Evolutionary conservation across 2,797 vertebrate species (phyloP).

Genomic region (Pyrocephalus nanus): DNA sequence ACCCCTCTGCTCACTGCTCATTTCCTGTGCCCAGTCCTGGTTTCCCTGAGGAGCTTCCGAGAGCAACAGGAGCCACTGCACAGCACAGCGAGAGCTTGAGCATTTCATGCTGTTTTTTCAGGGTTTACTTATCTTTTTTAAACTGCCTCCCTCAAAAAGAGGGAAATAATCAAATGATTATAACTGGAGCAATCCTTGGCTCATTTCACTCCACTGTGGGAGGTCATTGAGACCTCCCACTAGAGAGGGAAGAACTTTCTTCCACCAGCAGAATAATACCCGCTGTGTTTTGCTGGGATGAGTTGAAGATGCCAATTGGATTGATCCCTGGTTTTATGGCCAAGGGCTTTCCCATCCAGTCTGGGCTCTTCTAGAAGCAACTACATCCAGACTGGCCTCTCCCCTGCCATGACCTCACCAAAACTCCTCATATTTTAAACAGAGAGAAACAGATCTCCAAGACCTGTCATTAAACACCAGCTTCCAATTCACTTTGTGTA

Average conservation of each 20-base stretch:
- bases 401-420: not conserved
- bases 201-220: not conserved
- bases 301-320: rapidly evolving
- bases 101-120: not conserved
- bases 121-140: not conserved
- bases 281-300: not conserved
- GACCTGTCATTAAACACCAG: not conserved
- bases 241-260: not conserved
- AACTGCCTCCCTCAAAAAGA: not conserved
- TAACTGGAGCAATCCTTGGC: not conserved
- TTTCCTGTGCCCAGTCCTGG: rapidly evolving
- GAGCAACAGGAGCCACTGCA: not conserved
- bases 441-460: not conserved
- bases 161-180: not conserved
- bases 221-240: not conserved
- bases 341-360: not conserved
- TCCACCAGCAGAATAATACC: not conserved
- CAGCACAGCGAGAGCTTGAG: rapidly evolving
- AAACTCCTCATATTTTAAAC: not conserved
- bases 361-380: not conserved
- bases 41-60: not conserved
- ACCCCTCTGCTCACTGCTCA: rapidly evolving
- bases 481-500: not conserved
- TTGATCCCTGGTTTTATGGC: not conserved
- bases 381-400: not conserved